These are phyloP conservation scores for Dione juno DNA, from an alignment of 2,888 invertebrate genomes.

Conservation along the genomic window DNA sequence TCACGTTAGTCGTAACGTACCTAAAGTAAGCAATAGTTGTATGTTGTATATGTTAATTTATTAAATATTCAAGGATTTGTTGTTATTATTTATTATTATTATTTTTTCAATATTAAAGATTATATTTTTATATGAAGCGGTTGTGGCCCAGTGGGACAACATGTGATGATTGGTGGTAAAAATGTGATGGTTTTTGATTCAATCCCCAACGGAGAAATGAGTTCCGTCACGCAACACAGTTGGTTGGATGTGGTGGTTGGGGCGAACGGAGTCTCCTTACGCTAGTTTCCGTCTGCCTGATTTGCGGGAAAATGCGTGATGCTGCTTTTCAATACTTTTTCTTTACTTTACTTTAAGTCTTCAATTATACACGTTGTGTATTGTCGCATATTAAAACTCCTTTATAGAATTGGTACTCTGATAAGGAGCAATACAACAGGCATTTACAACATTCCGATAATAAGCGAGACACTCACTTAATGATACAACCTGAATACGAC, in stretches of 20 bases:
- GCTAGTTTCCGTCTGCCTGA: no score
- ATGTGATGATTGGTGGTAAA: no score
- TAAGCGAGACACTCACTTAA: constrained; percentile 16
- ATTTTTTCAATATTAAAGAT: no score
- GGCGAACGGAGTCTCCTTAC: no score
- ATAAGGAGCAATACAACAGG: constrained; percentile 7
- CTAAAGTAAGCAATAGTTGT: neutral
- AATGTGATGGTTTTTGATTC: no score
- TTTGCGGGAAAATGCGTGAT: no score
- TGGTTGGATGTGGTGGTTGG: no score
- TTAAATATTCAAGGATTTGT: neutral
- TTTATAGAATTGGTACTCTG: neutral
- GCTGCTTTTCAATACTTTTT: no score
- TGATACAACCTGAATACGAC: constrained; percentile 20
- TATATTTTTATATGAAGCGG: no score
- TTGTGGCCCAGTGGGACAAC: neutral
- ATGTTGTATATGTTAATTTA: neutral
- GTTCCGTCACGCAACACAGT: no score
- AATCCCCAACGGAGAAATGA: no score
- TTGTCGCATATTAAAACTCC: neutral
- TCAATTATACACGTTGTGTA: neutral
- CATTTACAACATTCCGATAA: constrained; percentile 21
- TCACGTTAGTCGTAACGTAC: neutral
- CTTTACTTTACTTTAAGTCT: no score
- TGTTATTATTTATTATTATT: neutral